These are phyloP conservation scores for Pelvicachromis taeniatus DNA, from an alignment of 2,113 vertebrate genomes.

Conservation along the genomic window DNA sequence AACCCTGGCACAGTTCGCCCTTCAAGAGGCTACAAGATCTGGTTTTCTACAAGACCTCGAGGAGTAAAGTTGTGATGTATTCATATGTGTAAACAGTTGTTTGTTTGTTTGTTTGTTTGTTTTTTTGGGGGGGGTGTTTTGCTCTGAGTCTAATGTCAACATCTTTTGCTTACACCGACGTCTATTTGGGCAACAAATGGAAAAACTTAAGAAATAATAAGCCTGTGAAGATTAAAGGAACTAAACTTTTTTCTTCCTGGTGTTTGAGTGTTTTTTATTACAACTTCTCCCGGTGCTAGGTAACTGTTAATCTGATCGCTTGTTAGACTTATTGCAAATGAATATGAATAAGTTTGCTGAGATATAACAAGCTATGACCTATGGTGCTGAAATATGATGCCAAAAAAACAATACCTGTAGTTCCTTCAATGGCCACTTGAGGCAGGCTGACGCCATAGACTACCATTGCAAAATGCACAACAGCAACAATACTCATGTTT, in stretches of 20 bases:
- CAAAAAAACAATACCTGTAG: neutral
- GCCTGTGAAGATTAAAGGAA: neutral
- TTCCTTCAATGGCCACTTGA: neutral
- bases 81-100: neutral
- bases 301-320: neutral
- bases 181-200: neutral
- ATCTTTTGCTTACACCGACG: neutral
- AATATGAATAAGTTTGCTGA: neutral
- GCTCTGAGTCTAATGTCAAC: neutral
- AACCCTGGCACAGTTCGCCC: constrained; percentile 16
- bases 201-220: neutral
- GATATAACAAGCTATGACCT: neutral
- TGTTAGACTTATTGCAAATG: neutral
- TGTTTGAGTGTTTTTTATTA: neutral
- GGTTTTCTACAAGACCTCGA: neutral
- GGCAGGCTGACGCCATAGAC: neutral
- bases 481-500: neutral
- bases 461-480: neutral
- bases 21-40: neutral
- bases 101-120: too few species aligned
- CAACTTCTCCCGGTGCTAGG: neutral
- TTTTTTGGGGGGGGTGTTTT: too few species aligned
- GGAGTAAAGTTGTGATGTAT: neutral
- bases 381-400: neutral
- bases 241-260: neutral